Evolutionary conservation across 2,888 invertebrate genomes (phyloP), one percentile per base, ranked within the genome.

Genomic region (Amorpha juglandis): DNA sequence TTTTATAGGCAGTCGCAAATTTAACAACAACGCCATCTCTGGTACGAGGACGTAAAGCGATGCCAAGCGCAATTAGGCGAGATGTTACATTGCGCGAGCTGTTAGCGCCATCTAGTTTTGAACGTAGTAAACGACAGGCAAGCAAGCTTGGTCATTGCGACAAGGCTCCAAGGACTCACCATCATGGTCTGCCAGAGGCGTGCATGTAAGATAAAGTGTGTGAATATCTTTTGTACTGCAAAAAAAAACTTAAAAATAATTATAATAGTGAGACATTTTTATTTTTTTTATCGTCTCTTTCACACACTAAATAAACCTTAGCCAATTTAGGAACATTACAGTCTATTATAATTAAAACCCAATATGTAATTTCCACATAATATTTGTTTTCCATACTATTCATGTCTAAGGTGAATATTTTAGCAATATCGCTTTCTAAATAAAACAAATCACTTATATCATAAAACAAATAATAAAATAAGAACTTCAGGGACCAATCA

Each of bases 171-270:
- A 85, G 87, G 80, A 89, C 92, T 92, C 91, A 92, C 92, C 92
- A 91, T 83, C 70, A 87, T 82, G 79, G 90, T 90, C 92, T 92
- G 91, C 88, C 89, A 89, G 83, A 84, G 82, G 91, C 74, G 81
- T 82, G 92, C 92, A 91, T 92, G 92, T 84, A 90, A 92, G 82
- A 92, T 86, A 92, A 89, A 88, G 79, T 79, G 77, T 77, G 80
- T 88, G 77, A 89, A 73, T 81, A 79, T 74, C 67, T 69, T 63
- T 66, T n/a, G 66, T 66, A 73, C 65, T 42, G 38, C 42, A 70
- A 72, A 9, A 62, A 64, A 69, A 53, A 68, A 63, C 62, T 3
- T 27, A 27, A 69, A 55, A 27, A 62, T 67, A 66, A 42, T 33
- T 27, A 27, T 27, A 27, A 27, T 65, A 47, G 7, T 51, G 47